phyloP scores from a whole-genome alignment of 2,113 vertebrate species.

The Alosa alosa region DNA sequence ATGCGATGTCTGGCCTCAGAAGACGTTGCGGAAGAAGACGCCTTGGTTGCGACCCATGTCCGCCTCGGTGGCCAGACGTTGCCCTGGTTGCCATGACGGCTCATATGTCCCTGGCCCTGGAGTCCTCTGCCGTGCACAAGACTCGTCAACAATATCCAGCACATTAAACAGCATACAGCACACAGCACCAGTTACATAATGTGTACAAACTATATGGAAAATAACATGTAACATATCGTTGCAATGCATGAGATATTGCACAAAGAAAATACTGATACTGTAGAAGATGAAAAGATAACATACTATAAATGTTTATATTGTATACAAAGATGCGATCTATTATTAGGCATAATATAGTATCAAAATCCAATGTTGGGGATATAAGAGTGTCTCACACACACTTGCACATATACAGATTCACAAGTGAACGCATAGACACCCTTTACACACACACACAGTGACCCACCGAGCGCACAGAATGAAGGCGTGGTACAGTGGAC shows the following conservation, averaged over 20 bases:
- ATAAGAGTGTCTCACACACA: not conserved
- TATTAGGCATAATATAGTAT: too few relatives aligned
- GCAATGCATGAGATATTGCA: not conserved
- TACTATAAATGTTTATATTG: too few relatives aligned
- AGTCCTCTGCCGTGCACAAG: slow-evolving; percentile 62
- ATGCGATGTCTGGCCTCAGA: slow-evolving; percentile 47
- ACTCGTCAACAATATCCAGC: not conserved
- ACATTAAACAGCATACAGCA: not conserved
- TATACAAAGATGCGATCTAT: too few relatives aligned
- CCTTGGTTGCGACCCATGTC: slow-evolving; percentile 57
- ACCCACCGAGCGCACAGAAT: slow-evolving; percentile 66
- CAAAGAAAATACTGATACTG: too few relatives aligned
- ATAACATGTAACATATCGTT: not conserved
- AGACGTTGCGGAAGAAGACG: slow-evolving; percentile 66
- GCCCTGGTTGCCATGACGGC: slow-evolving; percentile 57
- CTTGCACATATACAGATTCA: too few relatives aligned
- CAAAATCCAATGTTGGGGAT: not conserved
- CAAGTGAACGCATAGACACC: not conserved
- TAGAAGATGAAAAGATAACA: too few relatives aligned
- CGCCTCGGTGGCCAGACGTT: slow-evolving; percentile 45
- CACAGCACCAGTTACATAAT: not conserved
- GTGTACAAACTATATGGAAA: not conserved
- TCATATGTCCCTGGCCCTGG: slow-evolving; percentile 69
- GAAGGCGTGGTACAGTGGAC: slow-evolving; percentile 73
- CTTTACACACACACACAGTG: not conserved